Evolutionary conservation across 2,888 invertebrate genomes (phyloP).

Genomic region (Chaitophorus viminalis): DNA sequence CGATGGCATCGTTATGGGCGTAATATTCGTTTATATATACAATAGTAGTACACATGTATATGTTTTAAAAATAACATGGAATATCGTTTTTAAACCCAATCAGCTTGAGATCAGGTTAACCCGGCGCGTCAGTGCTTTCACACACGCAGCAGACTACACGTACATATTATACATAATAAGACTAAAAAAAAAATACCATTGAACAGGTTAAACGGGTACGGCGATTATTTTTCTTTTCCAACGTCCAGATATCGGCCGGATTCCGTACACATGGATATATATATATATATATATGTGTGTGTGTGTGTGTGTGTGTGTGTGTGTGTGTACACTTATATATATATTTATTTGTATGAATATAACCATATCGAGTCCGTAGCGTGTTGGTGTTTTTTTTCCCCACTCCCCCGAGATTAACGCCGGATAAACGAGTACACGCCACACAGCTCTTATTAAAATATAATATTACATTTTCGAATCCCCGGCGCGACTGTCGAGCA

Average conservation of each 20-base stretch:
- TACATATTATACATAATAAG: background rate
- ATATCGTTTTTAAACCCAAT: slow-evolving; percentile 29
- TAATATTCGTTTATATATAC: background rate
- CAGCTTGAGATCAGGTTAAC: background rate
- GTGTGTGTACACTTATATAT: background rate
- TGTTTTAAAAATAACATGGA: background rate
- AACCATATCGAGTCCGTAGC: background rate
- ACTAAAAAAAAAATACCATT: slow-evolving; percentile 32
- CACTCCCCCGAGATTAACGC: background rate
- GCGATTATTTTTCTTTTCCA: background rate
- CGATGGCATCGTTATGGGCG: slow-evolving; percentile 35
- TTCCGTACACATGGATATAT: background rate
- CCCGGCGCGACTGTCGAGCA: background rate
- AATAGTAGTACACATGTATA: background rate
- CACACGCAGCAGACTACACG: background rate
- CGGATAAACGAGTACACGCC: background rate
- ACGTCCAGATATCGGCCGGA: slow-evolving; percentile 21
- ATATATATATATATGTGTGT: background rate
- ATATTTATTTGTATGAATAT: background rate
- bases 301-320: too few species aligned
- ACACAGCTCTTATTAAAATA: background rate
- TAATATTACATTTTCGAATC: background rate
- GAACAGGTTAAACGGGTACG: slow-evolving; percentile 58
- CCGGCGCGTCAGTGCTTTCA: background rate
- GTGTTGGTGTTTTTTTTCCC: background rate